These are phyloP conservation scores for Drosophila nasuta DNA, from an alignment of 1,140 invertebrate genomes.

Conservation along the genomic window DNA sequence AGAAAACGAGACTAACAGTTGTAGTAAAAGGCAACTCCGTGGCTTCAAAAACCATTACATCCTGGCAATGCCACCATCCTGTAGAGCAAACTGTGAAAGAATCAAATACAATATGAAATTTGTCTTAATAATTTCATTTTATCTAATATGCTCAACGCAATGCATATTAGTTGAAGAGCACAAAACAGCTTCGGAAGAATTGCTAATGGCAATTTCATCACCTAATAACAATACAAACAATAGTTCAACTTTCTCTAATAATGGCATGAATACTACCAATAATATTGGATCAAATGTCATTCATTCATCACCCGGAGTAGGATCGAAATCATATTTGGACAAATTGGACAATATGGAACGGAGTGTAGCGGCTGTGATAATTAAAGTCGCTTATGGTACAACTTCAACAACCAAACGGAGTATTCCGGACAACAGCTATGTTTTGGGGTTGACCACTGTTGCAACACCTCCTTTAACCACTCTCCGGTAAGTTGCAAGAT, in stretches of 20 bases:
- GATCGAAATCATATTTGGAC: conserved; percentile 70
- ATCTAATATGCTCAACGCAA: conserved; percentile 49
- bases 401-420: conserved; percentile 88
- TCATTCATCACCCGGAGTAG: conserved; percentile 39
- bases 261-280: conserved; percentile 27
- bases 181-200: conserved; percentile 17
- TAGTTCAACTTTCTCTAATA: conserved; percentile 8
- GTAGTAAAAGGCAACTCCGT: neutral
- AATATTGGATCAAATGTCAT: conserved; percentile 39
- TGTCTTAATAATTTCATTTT: conserved; percentile 39
- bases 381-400: conserved; percentile 89
- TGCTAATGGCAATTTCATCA: neutral
- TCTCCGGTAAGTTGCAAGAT: conserved; percentile 71
- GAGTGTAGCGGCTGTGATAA: conserved; percentile 88
- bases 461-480: conserved; percentile 88
- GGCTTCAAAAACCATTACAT: neutral
- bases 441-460: conserved; percentile 87
- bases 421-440: conserved; percentile 88
- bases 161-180: conserved; percentile 52
- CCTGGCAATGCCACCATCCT: conserved; percentile 3
- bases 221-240: conserved; percentile 23
- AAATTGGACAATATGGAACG: conserved; percentile 86
- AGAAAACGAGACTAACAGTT: conserved; percentile 1
- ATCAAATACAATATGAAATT: conserved; percentile 32
- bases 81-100: neutral